Evolutionary conservation across 2,797 vertebrate genomes (phyloP).

Genomic region (Anabas testudineus): DNA sequence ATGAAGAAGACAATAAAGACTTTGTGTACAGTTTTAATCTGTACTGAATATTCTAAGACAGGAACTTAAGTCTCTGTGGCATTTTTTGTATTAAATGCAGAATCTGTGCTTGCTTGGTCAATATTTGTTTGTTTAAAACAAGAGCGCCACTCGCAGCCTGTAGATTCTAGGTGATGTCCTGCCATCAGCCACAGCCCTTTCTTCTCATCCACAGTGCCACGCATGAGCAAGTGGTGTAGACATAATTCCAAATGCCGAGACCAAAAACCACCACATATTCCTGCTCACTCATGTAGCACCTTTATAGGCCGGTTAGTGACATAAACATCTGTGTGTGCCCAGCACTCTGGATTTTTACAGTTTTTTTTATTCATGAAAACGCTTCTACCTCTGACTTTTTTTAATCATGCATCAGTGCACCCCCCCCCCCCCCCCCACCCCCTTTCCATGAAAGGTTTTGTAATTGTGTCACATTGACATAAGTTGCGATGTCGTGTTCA

Average conservation of each 20-base stretch:
- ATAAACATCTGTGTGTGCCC: constrained; percentile 38
- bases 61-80: constrained; percentile 24
- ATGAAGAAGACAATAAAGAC: constrained; percentile 41
- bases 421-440: constrained; percentile 58
- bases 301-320: constrained; percentile 2
- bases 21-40: constrained; percentile 51
- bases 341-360: constrained; percentile 15
- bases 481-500: constrained; percentile 43
- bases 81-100: constrained; percentile 47
- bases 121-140: constrained; percentile 49
- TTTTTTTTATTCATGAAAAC: constrained; percentile 49
- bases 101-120: constrained; percentile 53
- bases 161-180: constrained; percentile 45
- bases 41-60: constrained; percentile 16
- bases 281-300: constrained; percentile 30
- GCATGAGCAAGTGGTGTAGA: constrained; percentile 41
- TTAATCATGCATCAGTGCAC: constrained; percentile 52
- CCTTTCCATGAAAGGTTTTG: constrained; percentile 81
- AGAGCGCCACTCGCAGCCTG: constrained; percentile 46
- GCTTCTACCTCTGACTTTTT: constrained; percentile 75
- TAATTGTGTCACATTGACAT: constrained; percentile 78
- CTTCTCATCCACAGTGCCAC: constrained; percentile 54
- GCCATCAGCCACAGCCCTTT: constrained; percentile 26
- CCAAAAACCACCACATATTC: constrained; percentile 51
- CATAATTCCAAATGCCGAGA: constrained; percentile 35